Conservation (phyloP, 2,888 invertebrate species). For the Blera fallax region DNA sequence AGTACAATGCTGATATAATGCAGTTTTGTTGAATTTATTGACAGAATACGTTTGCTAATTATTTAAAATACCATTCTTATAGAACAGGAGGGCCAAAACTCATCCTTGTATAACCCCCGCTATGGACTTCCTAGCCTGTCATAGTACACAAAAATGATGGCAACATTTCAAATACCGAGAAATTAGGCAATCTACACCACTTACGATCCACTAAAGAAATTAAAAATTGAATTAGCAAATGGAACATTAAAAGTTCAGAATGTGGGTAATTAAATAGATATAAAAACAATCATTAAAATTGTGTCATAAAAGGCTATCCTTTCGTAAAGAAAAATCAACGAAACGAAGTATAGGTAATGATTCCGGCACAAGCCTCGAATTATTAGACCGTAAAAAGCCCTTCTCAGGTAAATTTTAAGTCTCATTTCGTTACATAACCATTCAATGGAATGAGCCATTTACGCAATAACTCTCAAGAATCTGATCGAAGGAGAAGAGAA, state of each 20-base stretch:
- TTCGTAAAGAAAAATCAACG: neutral
- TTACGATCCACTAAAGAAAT: neutral
- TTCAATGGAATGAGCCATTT: conserved; percentile 1
- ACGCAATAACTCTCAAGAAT: neutral
- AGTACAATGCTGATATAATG: too few relatives aligned
- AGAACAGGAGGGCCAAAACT: too few relatives aligned
- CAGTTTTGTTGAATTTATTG: too few relatives aligned
- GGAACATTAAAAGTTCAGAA: conserved; percentile 20
- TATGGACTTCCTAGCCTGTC: too few relatives aligned
- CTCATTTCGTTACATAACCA: conserved; percentile 7
- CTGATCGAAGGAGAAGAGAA: neutral
- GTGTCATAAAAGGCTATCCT: conserved; percentile 23
- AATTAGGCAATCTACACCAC: neutral
- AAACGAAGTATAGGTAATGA: neutral
- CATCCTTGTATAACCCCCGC: too few relatives aligned
- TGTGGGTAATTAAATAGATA: conserved; percentile 9
- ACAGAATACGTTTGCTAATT: too few relatives aligned
- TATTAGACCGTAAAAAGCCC: neutral
- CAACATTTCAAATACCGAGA: neutral
- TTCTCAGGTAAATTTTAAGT: neutral
- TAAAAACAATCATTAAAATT: conserved; percentile 31
- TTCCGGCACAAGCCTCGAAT: neutral
- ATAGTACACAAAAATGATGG: neutral
- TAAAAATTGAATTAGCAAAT: neutral
- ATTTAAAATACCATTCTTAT: too few relatives aligned